Percentiles rank a stretch among this genome's conserved stretches.
Evolutionary conservation across 2,888 invertebrate species (phyloP).

Genomic region (Drosophila trichaetosa): DNA sequence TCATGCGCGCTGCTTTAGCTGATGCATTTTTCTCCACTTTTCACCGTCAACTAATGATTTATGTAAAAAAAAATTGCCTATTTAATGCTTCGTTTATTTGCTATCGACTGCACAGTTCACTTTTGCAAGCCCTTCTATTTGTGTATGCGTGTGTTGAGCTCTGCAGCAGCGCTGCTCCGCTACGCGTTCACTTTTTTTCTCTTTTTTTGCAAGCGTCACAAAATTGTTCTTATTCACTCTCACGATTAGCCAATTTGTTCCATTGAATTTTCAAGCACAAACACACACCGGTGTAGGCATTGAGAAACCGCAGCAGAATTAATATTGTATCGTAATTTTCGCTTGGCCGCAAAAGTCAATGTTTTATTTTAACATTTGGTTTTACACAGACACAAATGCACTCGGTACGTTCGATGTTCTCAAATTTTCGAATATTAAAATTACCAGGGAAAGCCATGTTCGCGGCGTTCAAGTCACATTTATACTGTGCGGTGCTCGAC

Average conservation of each 20-base stretch:
- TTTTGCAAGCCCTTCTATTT: conserved; percentile 16
- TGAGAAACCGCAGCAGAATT: conserved; percentile 17
- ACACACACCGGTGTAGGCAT: conserved; percentile 37
- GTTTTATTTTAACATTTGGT: conserved; percentile 83
- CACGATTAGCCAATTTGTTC: conserved; percentile 47
- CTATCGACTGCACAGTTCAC: conserved; percentile 35
- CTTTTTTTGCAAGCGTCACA: conserved; percentile 53
- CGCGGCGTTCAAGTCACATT: conserved; percentile 89
- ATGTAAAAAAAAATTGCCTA: conserved; percentile 32
- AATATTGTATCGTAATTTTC: conserved; percentile 37
- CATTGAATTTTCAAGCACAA: conserved; percentile 63
- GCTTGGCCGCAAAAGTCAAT: conserved; percentile 46
- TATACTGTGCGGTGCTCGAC: conserved; percentile 89
- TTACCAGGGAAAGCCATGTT: conserved; percentile 89
- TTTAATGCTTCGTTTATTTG: conserved; percentile 41
- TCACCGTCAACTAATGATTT: conserved; percentile 41
- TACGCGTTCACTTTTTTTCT: conserved; percentile 55
- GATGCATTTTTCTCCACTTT: conserved; percentile 51
- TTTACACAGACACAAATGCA: conserved; percentile 72
- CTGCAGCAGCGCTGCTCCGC: conserved; percentile 42
- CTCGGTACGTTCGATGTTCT: conserved; percentile 67
- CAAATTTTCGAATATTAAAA: conserved; percentile 79
- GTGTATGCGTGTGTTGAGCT: conserved; percentile 31
- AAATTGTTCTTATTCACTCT: conserved; percentile 62
- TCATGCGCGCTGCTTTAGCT: conserved; percentile 45